Evolutionary conservation across 1,140 invertebrate genomes (phyloP).

Genomic region (Sitobion miscanthi): DNA sequence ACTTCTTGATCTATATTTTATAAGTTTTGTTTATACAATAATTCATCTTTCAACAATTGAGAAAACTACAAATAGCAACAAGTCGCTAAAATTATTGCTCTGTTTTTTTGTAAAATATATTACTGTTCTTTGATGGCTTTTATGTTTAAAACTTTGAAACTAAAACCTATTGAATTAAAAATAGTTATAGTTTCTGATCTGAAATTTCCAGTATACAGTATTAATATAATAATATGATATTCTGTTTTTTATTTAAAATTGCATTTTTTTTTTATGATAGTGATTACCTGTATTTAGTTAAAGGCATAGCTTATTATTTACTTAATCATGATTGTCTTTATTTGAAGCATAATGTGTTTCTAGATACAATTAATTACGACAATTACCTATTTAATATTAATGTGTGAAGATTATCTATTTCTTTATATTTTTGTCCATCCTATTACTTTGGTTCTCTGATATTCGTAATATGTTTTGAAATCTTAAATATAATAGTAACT

Average conservation of each 20-base stretch:
- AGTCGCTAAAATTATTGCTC: neutral
- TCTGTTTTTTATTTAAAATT: neutral
- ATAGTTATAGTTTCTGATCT: neutral
- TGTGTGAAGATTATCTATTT: neutral
- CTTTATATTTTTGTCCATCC: neutral
- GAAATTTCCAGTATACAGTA: neutral
- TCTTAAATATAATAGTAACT: neutral
- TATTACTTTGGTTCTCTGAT: neutral
- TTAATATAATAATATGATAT: no score
- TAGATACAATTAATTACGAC: neutral
- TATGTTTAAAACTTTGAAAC: neutral
- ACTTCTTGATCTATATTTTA: neutral
- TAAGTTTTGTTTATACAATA: neutral
- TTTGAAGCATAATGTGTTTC: neutral
- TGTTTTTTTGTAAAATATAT: neutral
- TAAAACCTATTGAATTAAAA: neutral
- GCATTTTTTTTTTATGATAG: neutral
- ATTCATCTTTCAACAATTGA: neutral
- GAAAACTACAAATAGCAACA: neutral
- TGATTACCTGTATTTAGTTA: neutral
- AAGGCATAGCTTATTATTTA: neutral
- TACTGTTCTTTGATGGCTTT: neutral
- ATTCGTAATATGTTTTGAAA: neutral
- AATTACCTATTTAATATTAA: neutral
- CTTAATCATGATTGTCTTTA: neutral